phyloP scores from a whole-genome alignment of 2,888 invertebrate genomes.

The Magallana nippona region DNA sequence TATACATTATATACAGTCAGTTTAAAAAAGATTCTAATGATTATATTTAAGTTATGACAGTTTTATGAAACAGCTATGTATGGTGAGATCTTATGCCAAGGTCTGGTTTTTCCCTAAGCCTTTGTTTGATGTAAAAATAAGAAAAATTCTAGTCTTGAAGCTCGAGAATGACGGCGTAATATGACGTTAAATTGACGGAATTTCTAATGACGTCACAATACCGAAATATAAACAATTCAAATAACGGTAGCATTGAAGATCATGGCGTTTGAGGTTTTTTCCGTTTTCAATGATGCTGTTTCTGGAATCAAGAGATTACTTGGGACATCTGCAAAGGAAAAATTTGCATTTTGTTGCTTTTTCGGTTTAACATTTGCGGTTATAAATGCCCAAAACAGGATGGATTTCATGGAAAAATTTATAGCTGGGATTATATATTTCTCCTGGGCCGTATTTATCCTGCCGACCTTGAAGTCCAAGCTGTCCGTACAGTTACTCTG shows the following conservation, averaged over 20 bases:
- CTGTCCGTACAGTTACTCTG: conserved; percentile 43
- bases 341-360: conserved; percentile 44
- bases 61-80: too few relatives aligned
- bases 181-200: not conserved
- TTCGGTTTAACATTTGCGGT: conserved; percentile 40
- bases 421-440: conserved; percentile 44
- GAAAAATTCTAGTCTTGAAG: not conserved
- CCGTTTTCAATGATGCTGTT: conserved; percentile 14
- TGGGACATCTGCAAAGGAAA: conserved; percentile 40
- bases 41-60: too few relatives aligned
- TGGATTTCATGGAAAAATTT: conserved; percentile 44
- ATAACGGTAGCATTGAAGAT: not conserved
- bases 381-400: conserved; percentile 14
- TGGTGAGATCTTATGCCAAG: too few relatives aligned
- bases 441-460: conserved; percentile 43
- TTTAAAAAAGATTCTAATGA: too few relatives aligned
- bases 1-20: too few relatives aligned
- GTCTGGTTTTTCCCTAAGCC: too few relatives aligned
- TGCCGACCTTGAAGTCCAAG: conserved; percentile 43
- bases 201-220: not conserved
- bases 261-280: not conserved
- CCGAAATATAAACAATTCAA: not conserved
- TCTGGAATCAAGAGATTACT: conserved; percentile 35
- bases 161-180: not conserved
- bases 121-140: too few relatives aligned